Base-by-base conservation (phyloP, 1,140 invertebrate genomes). In the Cherax quadricarinatus region DNA sequence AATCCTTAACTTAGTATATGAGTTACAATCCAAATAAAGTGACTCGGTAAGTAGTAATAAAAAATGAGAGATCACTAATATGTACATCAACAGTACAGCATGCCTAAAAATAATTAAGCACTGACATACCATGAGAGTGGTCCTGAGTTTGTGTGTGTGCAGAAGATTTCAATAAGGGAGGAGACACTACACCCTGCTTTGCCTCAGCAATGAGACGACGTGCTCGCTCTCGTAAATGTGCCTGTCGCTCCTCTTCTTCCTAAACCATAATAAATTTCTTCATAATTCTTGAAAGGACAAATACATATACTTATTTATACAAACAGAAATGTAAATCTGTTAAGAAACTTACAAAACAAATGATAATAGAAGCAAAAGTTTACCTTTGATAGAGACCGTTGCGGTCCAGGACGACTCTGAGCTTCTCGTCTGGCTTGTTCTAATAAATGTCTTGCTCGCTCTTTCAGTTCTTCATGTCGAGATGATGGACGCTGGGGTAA, bases 121-220 rank as follows among this genome's bases (percentile, higher is more conserved):
- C 16, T 12, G 16, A 57, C 66, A 53, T 75, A 86, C 84, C 84
- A 73, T 86, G 84, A 49, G 84, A 51, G 66, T 86, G 30, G 84
- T 73, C 84, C 21, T 24, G 66, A 73, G 30, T n/a, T 48, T 86
- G 84, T 16, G 30, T 24, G 60, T 73, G 62, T 24, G 84, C 16
- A 86, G 84, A 24, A 49, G 84, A 18, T n/a, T 86, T 53, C 66
- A 86, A 12, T 12, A 60, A 49, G 75, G 85, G 86, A 2, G 94
- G 94, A 53, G 94, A 94, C 95, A 94, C 96, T 93, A 93, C 95
- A 73, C 96, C 96, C 95, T 96, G 96, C 94, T 98, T 96, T 0
- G 98, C 98, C 94, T 99, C 98, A 1, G 98, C 98, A 91, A 99
- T 98, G 73, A 99, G 95, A 94, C 97, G 96, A 93, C 98, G 96